Evolutionary conservation across 2,888 invertebrate genomes (phyloP).

Genomic region (Heliconius sara): DNA sequence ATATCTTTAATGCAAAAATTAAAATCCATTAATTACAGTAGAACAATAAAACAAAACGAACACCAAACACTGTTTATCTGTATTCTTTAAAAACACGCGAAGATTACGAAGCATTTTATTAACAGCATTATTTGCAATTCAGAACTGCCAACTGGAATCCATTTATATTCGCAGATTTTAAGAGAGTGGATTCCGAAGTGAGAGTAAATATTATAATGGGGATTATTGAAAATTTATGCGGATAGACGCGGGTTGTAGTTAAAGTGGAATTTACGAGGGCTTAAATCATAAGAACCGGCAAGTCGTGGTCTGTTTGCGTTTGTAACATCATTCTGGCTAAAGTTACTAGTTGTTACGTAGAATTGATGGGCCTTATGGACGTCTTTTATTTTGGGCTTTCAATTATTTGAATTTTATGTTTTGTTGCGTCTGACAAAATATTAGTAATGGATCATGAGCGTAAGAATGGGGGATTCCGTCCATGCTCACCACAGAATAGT

Average conservation of each 20-base stretch:
- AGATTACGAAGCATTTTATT: conserved; percentile 20
- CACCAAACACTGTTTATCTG: conserved; percentile 5
- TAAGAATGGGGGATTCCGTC: too few species aligned
- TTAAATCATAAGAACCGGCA: conserved; percentile 28
- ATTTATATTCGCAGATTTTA: conserved; percentile 26
- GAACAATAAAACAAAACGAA: conserved; percentile 5
- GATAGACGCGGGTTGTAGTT: conserved; percentile 25
- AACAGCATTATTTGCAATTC: conserved; percentile 25
- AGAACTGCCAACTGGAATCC: conserved; percentile 24
- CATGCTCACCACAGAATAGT: too few species aligned
- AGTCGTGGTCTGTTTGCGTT: conserved; percentile 11
- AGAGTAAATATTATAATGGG: conserved; percentile 28
- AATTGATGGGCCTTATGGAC: background rate
- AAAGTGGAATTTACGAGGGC: conserved; percentile 17
- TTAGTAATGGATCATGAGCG: too few species aligned
- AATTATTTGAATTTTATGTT: too few species aligned
- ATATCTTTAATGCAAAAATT: background rate
- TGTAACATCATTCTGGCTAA: conserved; percentile 4
- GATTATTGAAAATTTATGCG: conserved; percentile 28
- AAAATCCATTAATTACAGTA: background rate
- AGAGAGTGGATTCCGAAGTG: conserved; percentile 23
- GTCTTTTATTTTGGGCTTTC: too few species aligned
- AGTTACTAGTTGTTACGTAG: background rate
- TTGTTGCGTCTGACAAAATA: too few species aligned
- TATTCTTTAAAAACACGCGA: conserved; percentile 11